These are phyloP conservation scores for Caenorhabditis becei DNA, from an alignment of 2,888 invertebrate genomes.

Conservation along the genomic window DNA sequence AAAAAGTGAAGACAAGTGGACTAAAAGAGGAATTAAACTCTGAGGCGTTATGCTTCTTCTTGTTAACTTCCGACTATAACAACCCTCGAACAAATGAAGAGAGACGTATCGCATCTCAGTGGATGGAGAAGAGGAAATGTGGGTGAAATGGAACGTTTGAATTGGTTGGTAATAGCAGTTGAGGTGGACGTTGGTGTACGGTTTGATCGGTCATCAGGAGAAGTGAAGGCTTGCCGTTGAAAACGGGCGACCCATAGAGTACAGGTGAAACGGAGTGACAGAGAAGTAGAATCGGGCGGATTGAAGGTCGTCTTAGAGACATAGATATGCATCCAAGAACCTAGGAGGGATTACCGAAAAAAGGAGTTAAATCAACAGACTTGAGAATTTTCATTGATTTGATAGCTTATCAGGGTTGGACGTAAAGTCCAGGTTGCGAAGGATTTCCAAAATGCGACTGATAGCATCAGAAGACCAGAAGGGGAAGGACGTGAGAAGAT, in stretches of 20 bases:
- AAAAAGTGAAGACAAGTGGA: background rate
- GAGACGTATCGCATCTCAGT: too few relatives aligned
- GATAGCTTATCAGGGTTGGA: too few relatives aligned
- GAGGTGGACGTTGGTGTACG: constrained; percentile 19
- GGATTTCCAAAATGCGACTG: background rate
- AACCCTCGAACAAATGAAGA: too few relatives aligned
- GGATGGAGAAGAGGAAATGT: background rate
- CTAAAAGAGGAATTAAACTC: too few relatives aligned
- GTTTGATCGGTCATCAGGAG: constrained; percentile 19
- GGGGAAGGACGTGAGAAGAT: constrained; percentile 9
- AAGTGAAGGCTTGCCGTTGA: constrained; percentile 11
- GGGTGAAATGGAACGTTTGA: constrained; percentile 12
- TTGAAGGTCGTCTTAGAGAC: constrained; percentile 39
- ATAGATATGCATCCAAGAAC: constrained; percentile 50
- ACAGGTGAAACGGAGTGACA: background rate
- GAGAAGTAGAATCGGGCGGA: constrained; percentile 21
- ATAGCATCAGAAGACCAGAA: background rate
- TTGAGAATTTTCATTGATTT: background rate
- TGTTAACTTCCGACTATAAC: too few relatives aligned
- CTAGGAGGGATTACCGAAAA: constrained; percentile 2
- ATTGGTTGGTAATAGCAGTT: constrained; percentile 11
- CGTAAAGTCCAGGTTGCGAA: background rate
- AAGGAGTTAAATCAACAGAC: background rate
- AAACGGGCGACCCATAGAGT: constrained; percentile 5
- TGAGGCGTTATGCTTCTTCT: background rate